These are phyloP conservation scores for Agrotis puta DNA, from an alignment of 2,888 invertebrate genomes.

Conservation along the genomic window DNA sequence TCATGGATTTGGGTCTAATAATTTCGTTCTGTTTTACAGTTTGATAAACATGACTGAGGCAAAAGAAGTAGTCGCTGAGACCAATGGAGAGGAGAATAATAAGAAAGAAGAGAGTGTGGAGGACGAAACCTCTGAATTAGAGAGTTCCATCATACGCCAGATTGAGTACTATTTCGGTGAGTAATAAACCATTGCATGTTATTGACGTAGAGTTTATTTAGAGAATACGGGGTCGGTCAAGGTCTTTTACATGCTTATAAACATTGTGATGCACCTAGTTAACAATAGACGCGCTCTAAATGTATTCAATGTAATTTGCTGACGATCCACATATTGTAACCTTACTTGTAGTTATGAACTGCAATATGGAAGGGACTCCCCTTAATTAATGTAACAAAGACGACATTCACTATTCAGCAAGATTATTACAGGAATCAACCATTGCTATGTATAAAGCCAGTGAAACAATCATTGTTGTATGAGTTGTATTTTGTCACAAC, in stretches of 20 bases:
- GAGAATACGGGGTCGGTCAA: conserved; percentile 28
- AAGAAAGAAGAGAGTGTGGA: conserved; percentile 70
- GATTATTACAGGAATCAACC: too few species aligned
- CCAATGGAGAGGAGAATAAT: conserved; percentile 77
- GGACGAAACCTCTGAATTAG: conserved; percentile 81
- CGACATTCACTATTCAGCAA: neutral
- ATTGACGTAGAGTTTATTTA: conserved; percentile 49
- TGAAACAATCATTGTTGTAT: too few species aligned
- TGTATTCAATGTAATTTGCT: neutral
- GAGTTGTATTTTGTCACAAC: too few species aligned
- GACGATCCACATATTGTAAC: neutral
- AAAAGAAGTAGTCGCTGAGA: conserved; percentile 78
- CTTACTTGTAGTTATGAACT: neutral
- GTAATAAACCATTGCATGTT: conserved; percentile 55
- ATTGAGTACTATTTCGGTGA: conserved; percentile 92
- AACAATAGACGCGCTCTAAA: neutral
- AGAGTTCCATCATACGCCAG: conserved; percentile 93
- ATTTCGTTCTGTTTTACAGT: conserved; percentile 54
- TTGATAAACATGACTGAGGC: conserved; percentile 81
- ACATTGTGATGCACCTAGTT: conserved; percentile 8
- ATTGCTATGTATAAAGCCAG: too few species aligned
- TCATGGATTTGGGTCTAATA: conserved; percentile 24
- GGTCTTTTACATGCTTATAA: conserved; percentile 20
- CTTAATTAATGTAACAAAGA: neutral
- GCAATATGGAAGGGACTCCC: neutral